phyloP scores from a whole-genome alignment of 1,140 invertebrate genomes.

The Scaptodrosophila lebanonensis region DNA sequence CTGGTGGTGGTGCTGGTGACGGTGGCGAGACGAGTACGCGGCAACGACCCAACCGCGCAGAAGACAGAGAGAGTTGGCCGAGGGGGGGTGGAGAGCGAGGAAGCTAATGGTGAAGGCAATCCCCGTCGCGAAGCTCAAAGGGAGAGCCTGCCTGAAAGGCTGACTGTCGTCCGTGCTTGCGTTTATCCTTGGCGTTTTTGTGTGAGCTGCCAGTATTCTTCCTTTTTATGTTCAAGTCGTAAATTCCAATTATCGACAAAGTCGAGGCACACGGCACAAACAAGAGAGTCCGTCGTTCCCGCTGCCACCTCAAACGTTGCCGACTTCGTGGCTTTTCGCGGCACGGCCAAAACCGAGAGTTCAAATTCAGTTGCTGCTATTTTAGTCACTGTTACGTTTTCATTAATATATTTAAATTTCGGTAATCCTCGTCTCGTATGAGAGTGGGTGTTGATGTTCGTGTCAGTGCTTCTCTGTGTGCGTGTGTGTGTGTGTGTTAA shows the following conservation, averaged over 20 bases:
- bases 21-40: constrained; percentile 9
- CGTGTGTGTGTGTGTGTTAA: neutral
- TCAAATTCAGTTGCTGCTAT: constrained; percentile 35
- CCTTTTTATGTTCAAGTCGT: constrained; percentile 70
- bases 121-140: constrained; percentile 18
- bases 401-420: constrained; percentile 37
- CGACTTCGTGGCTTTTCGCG: no score
- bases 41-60: no score
- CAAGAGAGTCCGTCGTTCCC: constrained; percentile 1
- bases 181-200: constrained; percentile 54
- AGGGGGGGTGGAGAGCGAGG: neutral
- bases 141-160: neutral
- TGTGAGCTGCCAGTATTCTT: constrained; percentile 42
- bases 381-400: constrained; percentile 44
- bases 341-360: no score
- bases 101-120: neutral
- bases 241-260: constrained; percentile 73
- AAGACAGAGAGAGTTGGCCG: no score
- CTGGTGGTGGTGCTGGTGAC: no score
- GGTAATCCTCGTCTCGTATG: constrained; percentile 38
- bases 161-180: constrained; percentile 34
- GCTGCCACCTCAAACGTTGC: neutral
- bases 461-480: neutral
- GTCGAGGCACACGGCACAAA: constrained; percentile 43
- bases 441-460: neutral